phyloP scores from a whole-genome alignment of 2,797 vertebrate genomes.

The Acridotheres tristis region DNA sequence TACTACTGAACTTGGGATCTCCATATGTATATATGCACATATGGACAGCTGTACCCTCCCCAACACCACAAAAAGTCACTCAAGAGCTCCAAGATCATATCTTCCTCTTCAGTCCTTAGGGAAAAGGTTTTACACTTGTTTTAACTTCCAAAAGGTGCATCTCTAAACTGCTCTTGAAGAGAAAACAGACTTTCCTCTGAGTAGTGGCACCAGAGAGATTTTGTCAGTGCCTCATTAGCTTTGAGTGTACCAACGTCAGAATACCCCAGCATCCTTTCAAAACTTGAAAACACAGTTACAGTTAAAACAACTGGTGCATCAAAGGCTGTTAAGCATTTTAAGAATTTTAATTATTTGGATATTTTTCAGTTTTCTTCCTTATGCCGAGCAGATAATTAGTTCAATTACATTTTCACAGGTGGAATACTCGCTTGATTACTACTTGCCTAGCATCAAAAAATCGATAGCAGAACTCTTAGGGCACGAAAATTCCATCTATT shows the following conservation, averaged over 20 bases:
- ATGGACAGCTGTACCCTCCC: background rate
- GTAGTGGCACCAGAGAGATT: background rate
- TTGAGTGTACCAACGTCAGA: rapidly evolving
- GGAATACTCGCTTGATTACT: background rate
- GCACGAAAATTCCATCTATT: background rate
- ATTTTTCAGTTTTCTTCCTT: background rate
- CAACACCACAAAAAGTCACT: background rate
- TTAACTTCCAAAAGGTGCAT: background rate
- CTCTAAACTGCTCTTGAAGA: background rate
- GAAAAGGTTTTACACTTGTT: background rate
- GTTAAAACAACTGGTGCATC: background rate
- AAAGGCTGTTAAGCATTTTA: background rate
- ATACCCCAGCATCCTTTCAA: background rate
- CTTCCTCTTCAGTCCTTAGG: background rate
- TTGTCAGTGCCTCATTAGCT: rapidly evolving
- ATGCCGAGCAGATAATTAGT: background rate
- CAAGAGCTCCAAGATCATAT: background rate
- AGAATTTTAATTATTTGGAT: background rate
- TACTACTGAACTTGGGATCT: background rate
- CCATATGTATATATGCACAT: rapidly evolving
- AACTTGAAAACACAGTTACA: background rate
- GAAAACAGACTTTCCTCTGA: background rate
- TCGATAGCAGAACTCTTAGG: background rate
- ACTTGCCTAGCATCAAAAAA: background rate
- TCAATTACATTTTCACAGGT: background rate